Base-by-base conservation (phyloP, 2,888 invertebrate genomes). In the Spilarctia lutea region DNA sequence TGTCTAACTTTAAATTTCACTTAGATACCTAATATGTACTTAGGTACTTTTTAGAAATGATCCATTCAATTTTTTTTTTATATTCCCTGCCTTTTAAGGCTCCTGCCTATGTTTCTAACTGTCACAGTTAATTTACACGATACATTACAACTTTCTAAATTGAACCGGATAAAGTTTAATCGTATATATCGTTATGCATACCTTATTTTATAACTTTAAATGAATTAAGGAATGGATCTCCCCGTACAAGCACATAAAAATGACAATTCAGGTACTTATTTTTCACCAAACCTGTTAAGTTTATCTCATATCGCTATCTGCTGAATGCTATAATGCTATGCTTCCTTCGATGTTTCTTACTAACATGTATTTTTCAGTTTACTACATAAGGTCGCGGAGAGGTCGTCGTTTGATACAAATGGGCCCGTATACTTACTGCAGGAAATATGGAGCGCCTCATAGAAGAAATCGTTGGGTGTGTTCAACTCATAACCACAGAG, bases 381-480 rank as follows among this genome's bases (percentile, higher is more conserved):
- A 33, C 16, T 75, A 73, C 65, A 70, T 72, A 33, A 63, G 11
- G 16, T 73, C 76, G 18, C 27, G n/a, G 65, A 45, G 65, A 65
- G 77, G 77, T 42, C 67, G 73, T 18, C 39, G 13, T 18, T 65
- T 76, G 33, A 65, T 76, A 10, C 70, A 68, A 10, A 13, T 75
- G 42, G 63, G 73, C 45, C 0, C 56, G 24, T 76, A 76, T 18
- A 78, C 74, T 3, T 78, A 60, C 30, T 78, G 72, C 52, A 72
- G 68, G 33, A 78, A 75, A 60, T 73, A 73, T 24, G 71, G 27
- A 0, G 45, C 42, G 2, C 65, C 45, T 8, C 65, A 42, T 42
- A 66, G 18, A 2, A 74, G 20, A n/a, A 74, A 30, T 30, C 72
- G 78, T 16, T 79, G 76, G 76, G 76, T 76, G 16, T 75, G 75